Evolutionary conservation across 92 coral and sea anemone genomes (phyloP).

Genomic region (Phenganax stokvisi): DNA sequence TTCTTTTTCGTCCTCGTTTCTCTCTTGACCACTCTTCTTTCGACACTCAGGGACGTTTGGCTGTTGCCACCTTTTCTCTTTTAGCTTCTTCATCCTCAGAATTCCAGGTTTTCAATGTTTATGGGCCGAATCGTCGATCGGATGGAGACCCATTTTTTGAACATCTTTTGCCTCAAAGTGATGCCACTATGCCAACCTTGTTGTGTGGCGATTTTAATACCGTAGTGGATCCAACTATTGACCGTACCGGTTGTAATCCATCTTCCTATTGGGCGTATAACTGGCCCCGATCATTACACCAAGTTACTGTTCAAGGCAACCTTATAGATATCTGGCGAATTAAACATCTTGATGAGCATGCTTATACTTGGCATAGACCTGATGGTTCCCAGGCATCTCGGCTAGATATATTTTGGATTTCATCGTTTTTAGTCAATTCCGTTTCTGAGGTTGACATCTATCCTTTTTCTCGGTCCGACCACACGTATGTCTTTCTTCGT

Average conservation of each 20-base stretch:
- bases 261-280: conserved; percentile 19
- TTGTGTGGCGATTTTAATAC: conserved; percentile 12
- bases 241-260: conserved; percentile 11
- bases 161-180: neutral
- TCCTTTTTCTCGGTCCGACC: conserved; percentile 18
- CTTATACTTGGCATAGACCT: neutral
- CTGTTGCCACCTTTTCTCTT: no score
- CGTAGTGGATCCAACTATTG: neutral
- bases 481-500: neutral
- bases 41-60: neutral
- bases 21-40: no score
- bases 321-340: neutral
- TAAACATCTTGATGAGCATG: neutral
- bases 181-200: neutral
- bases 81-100: neutral
- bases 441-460: neutral
- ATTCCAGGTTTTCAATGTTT: conserved; percentile 3
- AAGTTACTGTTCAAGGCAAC: neutral
- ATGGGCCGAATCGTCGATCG: neutral
- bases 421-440: neutral
- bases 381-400: conserved; percentile 10
- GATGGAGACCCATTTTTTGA: conserved; percentile 1
- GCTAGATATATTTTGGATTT: conserved; percentile 10
- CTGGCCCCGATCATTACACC: neutral
- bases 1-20: neutral